A percentile compares a stretch with the other conserved stretches of the same genome.
These are phyloP conservation scores for Abramis brama DNA, from an alignment of 2,113 vertebrate genomes.

Conservation along the genomic window DNA sequence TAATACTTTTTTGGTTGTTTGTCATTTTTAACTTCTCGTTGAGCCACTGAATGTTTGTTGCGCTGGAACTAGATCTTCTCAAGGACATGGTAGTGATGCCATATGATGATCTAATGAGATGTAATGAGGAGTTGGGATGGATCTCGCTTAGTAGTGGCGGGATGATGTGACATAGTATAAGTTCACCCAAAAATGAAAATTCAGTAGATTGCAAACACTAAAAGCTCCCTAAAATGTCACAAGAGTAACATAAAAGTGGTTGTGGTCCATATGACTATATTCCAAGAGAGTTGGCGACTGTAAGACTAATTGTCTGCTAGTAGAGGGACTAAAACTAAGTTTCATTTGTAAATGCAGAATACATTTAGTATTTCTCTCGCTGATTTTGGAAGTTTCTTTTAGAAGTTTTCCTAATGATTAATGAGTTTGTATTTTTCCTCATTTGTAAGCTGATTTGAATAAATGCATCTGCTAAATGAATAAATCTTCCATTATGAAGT, in stretches of 20 bases:
- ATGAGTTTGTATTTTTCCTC: background rate
- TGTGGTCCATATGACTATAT: background rate
- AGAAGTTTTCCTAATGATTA: background rate
- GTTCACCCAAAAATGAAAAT: background rate
- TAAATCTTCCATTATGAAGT: background rate
- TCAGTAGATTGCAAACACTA: background rate
- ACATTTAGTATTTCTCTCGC: background rate
- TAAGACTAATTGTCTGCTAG: too few relatives aligned
- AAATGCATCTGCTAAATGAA: background rate
- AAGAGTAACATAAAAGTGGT: background rate
- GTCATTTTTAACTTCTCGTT: slow-evolving; percentile 65
- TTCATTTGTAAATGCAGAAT: background rate
- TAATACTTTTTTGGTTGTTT: slow-evolving; percentile 47
- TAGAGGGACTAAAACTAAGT: background rate
- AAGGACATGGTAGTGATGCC: background rate
- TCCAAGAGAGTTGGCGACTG: background rate
- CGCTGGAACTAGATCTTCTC: background rate
- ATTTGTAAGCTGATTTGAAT: background rate
- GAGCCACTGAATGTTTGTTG: slow-evolving; percentile 27
- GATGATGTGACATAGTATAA: background rate
- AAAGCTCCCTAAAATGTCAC: background rate
- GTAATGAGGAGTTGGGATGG: background rate
- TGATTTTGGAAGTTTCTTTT: background rate
- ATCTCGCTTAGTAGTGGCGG: background rate
- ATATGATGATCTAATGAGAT: background rate